Conservation (phyloP, 2,113 vertebrate genomes). For the Cardinalis cardinalis region DNA sequence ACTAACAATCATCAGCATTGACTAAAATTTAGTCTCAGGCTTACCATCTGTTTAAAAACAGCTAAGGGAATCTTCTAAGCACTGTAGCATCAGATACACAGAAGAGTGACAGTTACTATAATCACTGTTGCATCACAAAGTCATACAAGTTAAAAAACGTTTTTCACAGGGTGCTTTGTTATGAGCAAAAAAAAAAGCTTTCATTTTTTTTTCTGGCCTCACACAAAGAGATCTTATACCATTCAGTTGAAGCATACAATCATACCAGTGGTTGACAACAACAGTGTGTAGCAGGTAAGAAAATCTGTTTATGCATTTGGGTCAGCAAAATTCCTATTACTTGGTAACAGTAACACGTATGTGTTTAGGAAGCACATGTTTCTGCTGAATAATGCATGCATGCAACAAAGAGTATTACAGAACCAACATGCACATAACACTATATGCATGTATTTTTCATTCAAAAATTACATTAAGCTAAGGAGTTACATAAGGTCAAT, state of each 20-base stretch:
- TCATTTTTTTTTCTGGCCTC: not conserved
- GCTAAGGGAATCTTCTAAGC: not conserved
- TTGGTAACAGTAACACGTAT: not conserved
- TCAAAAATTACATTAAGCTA: not conserved
- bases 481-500: not conserved
- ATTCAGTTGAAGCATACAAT: not conserved
- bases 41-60: not conserved
- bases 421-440: constrained; percentile 16
- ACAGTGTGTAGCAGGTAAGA: not conserved
- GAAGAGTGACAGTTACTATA: not conserved
- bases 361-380: not conserved
- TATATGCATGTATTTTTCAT: not conserved
- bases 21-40: not conserved
- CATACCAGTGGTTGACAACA: constrained; percentile 34
- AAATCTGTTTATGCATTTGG: not conserved
- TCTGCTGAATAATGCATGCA: constrained; percentile 2
- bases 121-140: not conserved
- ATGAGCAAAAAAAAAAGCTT: not conserved
- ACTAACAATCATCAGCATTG: not conserved
- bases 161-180: not conserved
- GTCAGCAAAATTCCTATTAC: not conserved
- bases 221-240: not conserved
- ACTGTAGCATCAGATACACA: not conserved
- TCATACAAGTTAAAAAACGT: not conserved
- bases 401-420: not conserved